Evolutionary conservation across 2,113 vertebrate genomes (phyloP).

Genomic region (Lasiurus borealis): DNA sequence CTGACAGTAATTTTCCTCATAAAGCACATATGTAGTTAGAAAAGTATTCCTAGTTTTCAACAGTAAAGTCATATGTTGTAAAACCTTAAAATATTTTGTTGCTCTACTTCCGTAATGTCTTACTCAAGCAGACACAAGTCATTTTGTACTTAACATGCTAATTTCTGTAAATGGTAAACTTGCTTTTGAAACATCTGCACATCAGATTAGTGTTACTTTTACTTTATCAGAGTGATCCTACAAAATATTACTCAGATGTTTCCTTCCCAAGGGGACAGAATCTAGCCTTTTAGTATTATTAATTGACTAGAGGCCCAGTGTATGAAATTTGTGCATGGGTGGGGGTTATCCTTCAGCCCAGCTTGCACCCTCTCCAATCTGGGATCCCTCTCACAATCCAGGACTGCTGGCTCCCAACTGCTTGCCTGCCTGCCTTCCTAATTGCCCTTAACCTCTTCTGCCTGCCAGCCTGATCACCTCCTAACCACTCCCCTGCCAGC

Average conservation of each 20-base stretch:
- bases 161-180: constrained; percentile 72
- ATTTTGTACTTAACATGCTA: constrained; percentile 77
- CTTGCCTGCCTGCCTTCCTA: too few relatives aligned
- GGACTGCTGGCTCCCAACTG: too few relatives aligned
- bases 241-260: constrained; percentile 73
- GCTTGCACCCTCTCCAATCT: too few relatives aligned
- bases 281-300: constrained; percentile 72
- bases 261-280: constrained; percentile 66
- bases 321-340: too few relatives aligned
- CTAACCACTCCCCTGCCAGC: too few relatives aligned
- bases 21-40: constrained; percentile 80
- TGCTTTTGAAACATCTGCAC: constrained; percentile 77
- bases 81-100: constrained; percentile 71
- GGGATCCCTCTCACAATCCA: too few relatives aligned
- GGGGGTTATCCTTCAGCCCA: too few relatives aligned
- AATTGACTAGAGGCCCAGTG: too few relatives aligned
- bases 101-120: constrained; percentile 76
- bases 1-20: constrained; percentile 85
- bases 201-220: constrained; percentile 79
- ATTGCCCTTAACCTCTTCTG: too few relatives aligned
- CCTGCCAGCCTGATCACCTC: too few relatives aligned
- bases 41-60: constrained; percentile 73
- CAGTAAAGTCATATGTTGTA: constrained; percentile 76
- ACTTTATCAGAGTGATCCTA: constrained; percentile 64
- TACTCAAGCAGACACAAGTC: constrained; percentile 67